phyloP scores from a whole-genome alignment of 2,797 vertebrate species.

The Synanceia verrucosa region DNA sequence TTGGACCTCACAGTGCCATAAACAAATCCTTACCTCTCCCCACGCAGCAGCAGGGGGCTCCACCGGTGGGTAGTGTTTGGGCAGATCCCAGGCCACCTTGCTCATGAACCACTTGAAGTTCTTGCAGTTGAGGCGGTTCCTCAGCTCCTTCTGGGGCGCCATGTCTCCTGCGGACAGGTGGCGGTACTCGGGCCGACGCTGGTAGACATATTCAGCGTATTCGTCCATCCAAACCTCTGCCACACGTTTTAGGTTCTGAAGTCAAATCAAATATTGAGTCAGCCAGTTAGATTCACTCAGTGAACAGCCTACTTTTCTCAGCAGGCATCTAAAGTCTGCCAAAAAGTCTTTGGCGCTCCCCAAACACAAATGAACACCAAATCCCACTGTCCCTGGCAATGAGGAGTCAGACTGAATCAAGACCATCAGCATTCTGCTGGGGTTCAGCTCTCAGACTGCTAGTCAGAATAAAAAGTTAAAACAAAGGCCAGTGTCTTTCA shows the following conservation, averaged over 20 bases:
- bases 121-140: constrained; percentile 89
- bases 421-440: constrained; percentile 35
- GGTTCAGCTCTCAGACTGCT: constrained; percentile 1
- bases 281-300: neutral
- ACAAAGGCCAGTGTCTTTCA: constrained; percentile 31
- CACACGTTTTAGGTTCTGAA: constrained; percentile 95
- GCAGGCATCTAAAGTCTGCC: neutral
- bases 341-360: neutral
- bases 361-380: neutral
- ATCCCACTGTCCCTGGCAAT: neutral
- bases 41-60: constrained; percentile 95
- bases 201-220: constrained; percentile 94
- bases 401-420: neutral
- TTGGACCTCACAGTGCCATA: no score
- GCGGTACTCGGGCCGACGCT: constrained; percentile 95
- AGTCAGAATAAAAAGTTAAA: constrained; percentile 35
- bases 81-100: constrained; percentile 95
- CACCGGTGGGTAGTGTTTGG: constrained; percentile 94
- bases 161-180: constrained; percentile 95
- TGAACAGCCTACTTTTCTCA: neutral
- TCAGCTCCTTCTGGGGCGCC: constrained; percentile 89
- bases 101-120: constrained; percentile 98
- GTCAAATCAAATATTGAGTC: neutral
- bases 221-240: constrained; percentile 99
- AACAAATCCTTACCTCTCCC: constrained; percentile 87